phyloP scores from a whole-genome alignment of 1,140 invertebrate genomes.

The Aleiodes sp. region DNA sequence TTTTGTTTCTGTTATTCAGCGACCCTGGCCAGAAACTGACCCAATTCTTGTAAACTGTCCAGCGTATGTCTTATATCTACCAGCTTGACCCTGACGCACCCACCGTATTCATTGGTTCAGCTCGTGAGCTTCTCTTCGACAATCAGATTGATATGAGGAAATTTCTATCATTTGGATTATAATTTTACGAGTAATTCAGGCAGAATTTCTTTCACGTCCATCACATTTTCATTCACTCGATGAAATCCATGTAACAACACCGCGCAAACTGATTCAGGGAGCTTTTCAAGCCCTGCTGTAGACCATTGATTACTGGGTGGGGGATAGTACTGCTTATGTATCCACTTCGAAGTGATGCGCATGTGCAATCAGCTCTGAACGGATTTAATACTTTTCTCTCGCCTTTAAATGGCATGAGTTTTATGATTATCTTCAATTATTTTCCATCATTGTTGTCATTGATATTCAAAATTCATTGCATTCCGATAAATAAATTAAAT shows the following conservation, averaged over 20 bases:
- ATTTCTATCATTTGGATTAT: too few relatives aligned
- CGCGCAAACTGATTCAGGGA: neutral
- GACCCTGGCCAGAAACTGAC: slow-evolving; percentile 5
- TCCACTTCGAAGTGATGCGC: neutral
- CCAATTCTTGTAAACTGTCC: neutral
- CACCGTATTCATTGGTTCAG: too few relatives aligned
- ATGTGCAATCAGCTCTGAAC: too few relatives aligned
- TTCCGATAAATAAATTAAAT: too few relatives aligned
- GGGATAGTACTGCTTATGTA: neutral
- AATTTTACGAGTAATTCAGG: neutral
- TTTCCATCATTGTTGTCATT: too few relatives aligned
- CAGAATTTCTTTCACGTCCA: neutral
- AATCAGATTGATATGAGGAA: too few relatives aligned
- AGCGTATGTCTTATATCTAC: neutral
- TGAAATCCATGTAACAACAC: neutral
- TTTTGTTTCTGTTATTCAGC: neutral
- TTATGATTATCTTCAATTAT: too few relatives aligned
- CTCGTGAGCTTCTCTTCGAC: too few relatives aligned
- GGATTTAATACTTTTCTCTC: too few relatives aligned
- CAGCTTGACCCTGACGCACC: neutral
- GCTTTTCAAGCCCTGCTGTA: slow-evolving; percentile 19
- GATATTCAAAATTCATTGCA: too few relatives aligned
- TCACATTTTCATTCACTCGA: neutral
- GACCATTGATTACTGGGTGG: slow-evolving; percentile 29
- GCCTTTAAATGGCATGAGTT: too few relatives aligned